Percentiles rank a stretch among this genome's conserved stretches.
Evolutionary conservation across 2,888 invertebrate species (phyloP).

Genomic region (Chymomyza caudatula): DNA sequence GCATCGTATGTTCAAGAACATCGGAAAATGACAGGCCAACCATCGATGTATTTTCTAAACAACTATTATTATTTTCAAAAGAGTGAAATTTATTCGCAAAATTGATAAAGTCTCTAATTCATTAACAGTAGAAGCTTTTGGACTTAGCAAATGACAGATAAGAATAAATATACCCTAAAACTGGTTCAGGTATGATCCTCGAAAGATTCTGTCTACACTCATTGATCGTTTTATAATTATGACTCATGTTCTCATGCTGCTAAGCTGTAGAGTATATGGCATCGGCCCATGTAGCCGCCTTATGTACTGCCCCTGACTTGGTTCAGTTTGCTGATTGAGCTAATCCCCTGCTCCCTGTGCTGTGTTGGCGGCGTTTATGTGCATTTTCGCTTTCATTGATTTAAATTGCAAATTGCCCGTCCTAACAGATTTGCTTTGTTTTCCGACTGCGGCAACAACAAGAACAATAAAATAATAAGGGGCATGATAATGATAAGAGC

Average conservation of each 20-base stretch:
- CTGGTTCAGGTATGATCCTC: background rate
- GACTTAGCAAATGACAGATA: background rate
- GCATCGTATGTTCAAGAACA: too few species aligned
- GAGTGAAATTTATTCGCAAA: too few species aligned
- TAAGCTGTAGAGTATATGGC: background rate
- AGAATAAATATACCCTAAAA: background rate
- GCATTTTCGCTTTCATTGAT: constrained; percentile 58
- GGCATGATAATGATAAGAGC: constrained; percentile 1
- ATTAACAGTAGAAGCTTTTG: too few species aligned
- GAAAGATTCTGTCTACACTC: background rate
- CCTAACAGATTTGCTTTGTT: constrained; percentile 42
- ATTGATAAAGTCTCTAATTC: too few species aligned
- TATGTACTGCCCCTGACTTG: background rate
- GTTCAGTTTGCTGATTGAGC: background rate
- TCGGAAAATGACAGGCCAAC: too few species aligned
- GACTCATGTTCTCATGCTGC: background rate
- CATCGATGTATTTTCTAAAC: too few species aligned
- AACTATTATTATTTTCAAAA: too few species aligned
- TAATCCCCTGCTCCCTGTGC: background rate
- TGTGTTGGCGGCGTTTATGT: background rate
- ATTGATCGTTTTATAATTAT: background rate
- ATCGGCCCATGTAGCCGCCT: background rate
- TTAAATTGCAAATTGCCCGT: constrained; percentile 66
- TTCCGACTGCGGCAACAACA: background rate
- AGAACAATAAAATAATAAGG: background rate